Evolutionary conservation across 2,113 vertebrate species (phyloP).

Genomic region (Oncorhynchus tshawytscha): DNA sequence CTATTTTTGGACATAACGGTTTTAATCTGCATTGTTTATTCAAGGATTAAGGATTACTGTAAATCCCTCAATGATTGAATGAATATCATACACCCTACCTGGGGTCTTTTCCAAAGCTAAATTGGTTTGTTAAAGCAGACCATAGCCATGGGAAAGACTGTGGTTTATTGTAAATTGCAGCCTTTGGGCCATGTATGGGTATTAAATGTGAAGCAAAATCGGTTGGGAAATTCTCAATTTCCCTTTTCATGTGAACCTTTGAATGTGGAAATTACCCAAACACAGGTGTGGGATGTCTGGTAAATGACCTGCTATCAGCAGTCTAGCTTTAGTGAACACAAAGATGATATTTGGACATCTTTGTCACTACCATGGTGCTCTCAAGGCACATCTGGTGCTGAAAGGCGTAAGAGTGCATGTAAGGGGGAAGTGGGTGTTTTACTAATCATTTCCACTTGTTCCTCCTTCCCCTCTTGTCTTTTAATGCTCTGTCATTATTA

Average conservation of each 20-base stretch:
- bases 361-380: constrained; percentile 46
- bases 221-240: neutral
- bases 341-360: constrained; percentile 55
- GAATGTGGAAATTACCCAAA: constrained; percentile 8
- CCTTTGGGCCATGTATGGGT: neutral
- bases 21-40: neutral
- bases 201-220: neutral
- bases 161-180: neutral
- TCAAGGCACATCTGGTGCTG: constrained; percentile 64
- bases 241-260: constrained; percentile 3
- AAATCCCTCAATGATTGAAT: neutral
- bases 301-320: constrained; percentile 54
- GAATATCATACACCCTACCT: neutral
- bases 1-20: neutral
- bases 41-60: neutral
- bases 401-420: constrained; percentile 59
- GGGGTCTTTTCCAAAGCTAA: neutral
- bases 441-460: constrained; percentile 77
- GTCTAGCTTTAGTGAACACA: constrained; percentile 52
- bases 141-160: neutral
- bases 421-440: constrained; percentile 57
- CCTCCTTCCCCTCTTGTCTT: constrained; percentile 60
- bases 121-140: neutral
- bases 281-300: constrained; percentile 56
- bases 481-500: constrained; percentile 70